Percentiles rank a stretch among this genome's conserved stretches.
Conservation (phyloP, 2,113 vertebrate species). For the Heptranchias perlo region DNA sequence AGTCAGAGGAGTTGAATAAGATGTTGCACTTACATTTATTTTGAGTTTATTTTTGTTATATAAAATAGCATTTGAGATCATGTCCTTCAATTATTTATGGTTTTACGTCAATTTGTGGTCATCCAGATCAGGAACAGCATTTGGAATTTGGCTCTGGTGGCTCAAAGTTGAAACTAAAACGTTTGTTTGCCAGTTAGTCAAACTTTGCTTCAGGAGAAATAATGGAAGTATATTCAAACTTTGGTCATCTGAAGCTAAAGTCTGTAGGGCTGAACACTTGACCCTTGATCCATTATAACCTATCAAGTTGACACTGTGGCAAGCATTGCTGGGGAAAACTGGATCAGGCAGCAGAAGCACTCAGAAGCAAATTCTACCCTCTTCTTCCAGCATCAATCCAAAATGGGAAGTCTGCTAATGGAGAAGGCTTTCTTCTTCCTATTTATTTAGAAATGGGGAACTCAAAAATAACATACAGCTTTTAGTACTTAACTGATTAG, state of each 20-base stretch:
- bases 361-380: not conserved
- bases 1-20: not conserved
- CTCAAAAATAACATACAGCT: not conserved
- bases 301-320: not conserved
- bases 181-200: not conserved
- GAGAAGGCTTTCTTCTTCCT: not conserved
- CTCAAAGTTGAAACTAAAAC: not conserved
- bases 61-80: not conserved
- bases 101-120: not conserved
- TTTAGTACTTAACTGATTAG: not conserved
- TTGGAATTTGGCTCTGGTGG: not conserved
- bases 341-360: not conserved
- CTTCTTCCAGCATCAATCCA: not conserved
- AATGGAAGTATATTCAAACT: not conserved
- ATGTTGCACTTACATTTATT: not conserved
- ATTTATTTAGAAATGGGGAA: not conserved
- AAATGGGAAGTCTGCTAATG: not conserved
- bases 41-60: not conserved
- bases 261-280: not conserved
- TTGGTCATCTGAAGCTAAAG: not conserved
- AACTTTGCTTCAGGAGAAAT: not conserved
- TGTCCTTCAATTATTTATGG: not conserved
- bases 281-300: not conserved
- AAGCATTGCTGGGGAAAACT: not conserved
- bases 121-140: not conserved